These are phyloP conservation scores for Hafferia zeledoni DNA, from an alignment of 2,797 vertebrate genomes.

Conservation along the genomic window DNA sequence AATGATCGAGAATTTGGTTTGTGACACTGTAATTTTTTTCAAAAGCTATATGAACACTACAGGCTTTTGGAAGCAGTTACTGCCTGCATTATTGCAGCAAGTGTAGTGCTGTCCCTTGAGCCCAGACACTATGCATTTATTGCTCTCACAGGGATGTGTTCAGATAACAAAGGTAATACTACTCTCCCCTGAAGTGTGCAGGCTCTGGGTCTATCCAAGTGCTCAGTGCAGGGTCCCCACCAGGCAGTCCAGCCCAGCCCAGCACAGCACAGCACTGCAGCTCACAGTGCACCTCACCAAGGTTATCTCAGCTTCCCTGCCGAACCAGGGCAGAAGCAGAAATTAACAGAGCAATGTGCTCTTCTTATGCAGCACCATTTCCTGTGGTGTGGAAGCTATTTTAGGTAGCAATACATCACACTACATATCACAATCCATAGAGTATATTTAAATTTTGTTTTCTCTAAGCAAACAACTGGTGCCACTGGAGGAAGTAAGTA, in stretches of 20 bases:
- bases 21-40: not conserved
- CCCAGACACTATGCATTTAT: not conserved
- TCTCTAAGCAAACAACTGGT: not conserved
- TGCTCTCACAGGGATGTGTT: not conserved
- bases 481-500: not conserved
- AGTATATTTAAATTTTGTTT: not conserved
- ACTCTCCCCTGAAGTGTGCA: not conserved
- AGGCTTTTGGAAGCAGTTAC: not conserved
- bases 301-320: not conserved
- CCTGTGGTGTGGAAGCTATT: not conserved
- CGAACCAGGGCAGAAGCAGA: not conserved
- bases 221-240: accelerated
- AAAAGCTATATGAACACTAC: accelerated
- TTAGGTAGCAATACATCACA: not conserved
- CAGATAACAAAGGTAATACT: accelerated
- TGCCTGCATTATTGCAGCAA: not conserved
- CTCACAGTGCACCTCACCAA: not conserved
- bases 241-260: not conserved
- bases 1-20: not conserved
- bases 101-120: not conserved
- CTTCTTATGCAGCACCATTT: not conserved
- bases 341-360: accelerated
- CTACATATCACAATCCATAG: not conserved
- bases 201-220: not conserved
- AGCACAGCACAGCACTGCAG: not conserved